phyloP scores from a whole-genome alignment of 2,888 invertebrate genomes.

The Anoplius nigerrimus region DNA sequence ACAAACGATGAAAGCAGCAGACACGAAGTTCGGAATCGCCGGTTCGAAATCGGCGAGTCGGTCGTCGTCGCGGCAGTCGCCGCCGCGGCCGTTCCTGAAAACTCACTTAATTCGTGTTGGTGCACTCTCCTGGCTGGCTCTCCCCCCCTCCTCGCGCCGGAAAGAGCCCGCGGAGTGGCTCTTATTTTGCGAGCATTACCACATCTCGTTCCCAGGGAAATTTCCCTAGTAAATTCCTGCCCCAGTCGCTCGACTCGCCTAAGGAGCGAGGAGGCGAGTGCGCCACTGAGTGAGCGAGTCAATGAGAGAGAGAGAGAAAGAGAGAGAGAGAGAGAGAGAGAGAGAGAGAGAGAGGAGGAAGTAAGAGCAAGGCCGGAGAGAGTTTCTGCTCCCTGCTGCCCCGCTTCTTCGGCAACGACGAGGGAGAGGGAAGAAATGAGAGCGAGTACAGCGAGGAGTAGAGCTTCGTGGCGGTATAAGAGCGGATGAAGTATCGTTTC shows the following conservation, averaged over 20 bases:
- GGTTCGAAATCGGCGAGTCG: no score
- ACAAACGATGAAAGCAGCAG: no score
- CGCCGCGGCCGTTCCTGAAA: background rate
- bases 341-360: background rate
- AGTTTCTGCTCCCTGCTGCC: no score
- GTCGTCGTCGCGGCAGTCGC: background rate
- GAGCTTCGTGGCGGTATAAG: background rate
- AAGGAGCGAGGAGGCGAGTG: conserved; percentile 37
- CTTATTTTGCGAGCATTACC: conserved; percentile 51
- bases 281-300: no score
- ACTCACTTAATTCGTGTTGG: conserved; percentile 44
- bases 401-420: background rate
- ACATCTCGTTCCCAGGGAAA: conserved; percentile 49
- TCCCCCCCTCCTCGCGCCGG: no score
- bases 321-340: no score
- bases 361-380: no score
- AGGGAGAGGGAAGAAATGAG: conserved; percentile 27
- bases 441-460: background rate
- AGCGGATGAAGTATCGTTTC: conserved; percentile 58
- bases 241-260: conserved; percentile 50
- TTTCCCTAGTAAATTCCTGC: conserved; percentile 53
- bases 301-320: no score
- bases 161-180: conserved; percentile 38
- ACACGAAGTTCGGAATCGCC: no score
- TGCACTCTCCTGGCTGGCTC: conserved; percentile 19